Evolutionary conservation across 1,140 invertebrate genomes (phyloP), one percentile per base, ranked within the genome.

Genomic region (Phocides pigmalion): DNA sequence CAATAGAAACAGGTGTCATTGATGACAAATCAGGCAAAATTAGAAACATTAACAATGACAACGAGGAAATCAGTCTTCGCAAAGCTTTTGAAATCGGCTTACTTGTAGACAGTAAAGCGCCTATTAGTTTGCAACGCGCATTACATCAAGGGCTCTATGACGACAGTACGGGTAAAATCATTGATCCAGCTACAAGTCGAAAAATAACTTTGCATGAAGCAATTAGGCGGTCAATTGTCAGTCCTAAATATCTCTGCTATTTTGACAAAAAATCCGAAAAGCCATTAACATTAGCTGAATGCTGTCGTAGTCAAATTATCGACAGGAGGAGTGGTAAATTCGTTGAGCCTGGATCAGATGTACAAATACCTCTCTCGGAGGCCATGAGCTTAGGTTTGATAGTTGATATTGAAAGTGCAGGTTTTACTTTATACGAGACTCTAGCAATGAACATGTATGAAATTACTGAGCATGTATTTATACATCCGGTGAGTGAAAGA

Each of bases 141-240:
- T 94, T 98, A 44, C 96, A 97, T 84, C 96, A 97, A 90, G 97
- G 97, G 1, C 87, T 97, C 0, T 98, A 98, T 79, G 95, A 97
- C 72, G 95, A 96, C 53, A 92, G 93, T 53, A 95, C 94, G 0
- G 96, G 97, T n/a, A 96, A 96, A 91, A 94, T 98, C 16, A 93
- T 94, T 15, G 96, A 98, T 91, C 95, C 96, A 8, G 93, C 93
- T 22, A 96, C 94, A 1, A 95, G 94, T 16, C 93, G 95, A 58
- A 94, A 95, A 74, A 95, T 97, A 4, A 97, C 96, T 12, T 84
- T 98, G 8, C 95, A 97, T 70, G 97, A 98, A 89, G 95, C 97
- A 3, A 96, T 98, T 80, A 92, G 96, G 25, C 94, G 95, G 47
- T 96, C 95, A 56, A 93, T 97, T 4, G 94, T 98, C 39, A 96